Percentiles rank a stretch among this genome's conserved stretches.
These are phyloP conservation scores for Odontothrips loti DNA, from an alignment of 2,888 invertebrate genomes.

Conservation along the genomic window DNA sequence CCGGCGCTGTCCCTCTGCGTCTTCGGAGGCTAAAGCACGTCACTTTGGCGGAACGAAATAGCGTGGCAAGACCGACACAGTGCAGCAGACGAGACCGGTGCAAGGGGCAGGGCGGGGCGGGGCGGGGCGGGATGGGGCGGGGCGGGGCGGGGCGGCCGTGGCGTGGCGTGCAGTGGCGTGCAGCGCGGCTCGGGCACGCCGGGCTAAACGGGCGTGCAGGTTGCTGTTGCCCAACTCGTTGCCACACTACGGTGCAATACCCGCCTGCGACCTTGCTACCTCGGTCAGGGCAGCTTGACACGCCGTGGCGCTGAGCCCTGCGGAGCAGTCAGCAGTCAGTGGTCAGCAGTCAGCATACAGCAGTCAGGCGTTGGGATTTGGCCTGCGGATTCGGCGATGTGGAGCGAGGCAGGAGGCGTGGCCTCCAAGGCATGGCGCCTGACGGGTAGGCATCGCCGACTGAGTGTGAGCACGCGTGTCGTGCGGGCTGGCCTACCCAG, in stretches of 20 bases:
- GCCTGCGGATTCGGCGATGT: neutral
- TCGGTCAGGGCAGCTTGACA: neutral
- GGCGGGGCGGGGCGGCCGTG: neutral
- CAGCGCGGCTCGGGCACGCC: neutral
- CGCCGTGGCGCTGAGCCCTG: neutral
- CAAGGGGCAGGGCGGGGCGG: neutral
- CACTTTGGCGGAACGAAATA: neutral
- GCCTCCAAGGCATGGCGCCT: neutral
- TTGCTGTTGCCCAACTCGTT: conserved; percentile 3
- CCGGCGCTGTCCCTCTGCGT: too few species aligned
- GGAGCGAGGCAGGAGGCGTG: neutral
- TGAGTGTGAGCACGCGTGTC: too few species aligned
- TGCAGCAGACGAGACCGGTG: too few species aligned
- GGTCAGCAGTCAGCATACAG: too few species aligned
- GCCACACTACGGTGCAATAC: neutral
- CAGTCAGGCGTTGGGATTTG: neutral
- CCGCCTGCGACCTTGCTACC: neutral
- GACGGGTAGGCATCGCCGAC: neutral
- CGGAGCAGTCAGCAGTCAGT: neutral
- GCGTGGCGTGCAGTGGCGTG: neutral
- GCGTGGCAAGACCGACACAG: neutral
- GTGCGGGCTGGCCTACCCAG: too few species aligned
- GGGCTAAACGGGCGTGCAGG: neutral
- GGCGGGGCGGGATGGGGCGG: neutral
- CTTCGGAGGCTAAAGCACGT: neutral